A percentile compares a stretch with the other conserved stretches of the same genome.
These are phyloP conservation scores for Rhingia campestris DNA, from an alignment of 2,888 invertebrate species.

Conservation along the genomic window DNA sequence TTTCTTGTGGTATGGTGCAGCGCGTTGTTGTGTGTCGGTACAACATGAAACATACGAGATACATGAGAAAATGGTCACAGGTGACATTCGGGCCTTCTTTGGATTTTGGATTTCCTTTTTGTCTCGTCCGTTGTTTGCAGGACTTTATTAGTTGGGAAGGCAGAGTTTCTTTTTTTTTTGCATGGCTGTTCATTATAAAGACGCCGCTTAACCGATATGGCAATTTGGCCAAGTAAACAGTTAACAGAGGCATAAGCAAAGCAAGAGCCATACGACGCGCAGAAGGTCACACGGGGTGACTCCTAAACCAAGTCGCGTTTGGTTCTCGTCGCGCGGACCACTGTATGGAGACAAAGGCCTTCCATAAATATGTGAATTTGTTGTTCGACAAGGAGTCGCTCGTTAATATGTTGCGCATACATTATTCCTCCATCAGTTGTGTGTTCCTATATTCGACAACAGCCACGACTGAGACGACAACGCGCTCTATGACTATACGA, in stretches of 20 bases:
- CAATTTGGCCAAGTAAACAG: constrained; percentile 62
- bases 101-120: constrained; percentile 10
- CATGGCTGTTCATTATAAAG: constrained; percentile 36
- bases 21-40: constrained; percentile 5
- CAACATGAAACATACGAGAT: constrained; percentile 51
- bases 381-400: constrained; percentile 73
- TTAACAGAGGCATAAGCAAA: constrained; percentile 41
- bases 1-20: constrained; percentile 24
- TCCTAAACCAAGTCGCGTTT: constrained; percentile 48
- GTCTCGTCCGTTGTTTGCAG: constrained; percentile 12
- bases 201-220: constrained; percentile 48
- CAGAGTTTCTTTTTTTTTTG: constrained; percentile 18
- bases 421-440: constrained; percentile 56
- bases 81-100: constrained; percentile 37
- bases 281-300: constrained; percentile 67
- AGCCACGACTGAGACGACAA: constrained; percentile 44
- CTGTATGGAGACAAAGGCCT: constrained; percentile 57
- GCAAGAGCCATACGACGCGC: constrained; percentile 35
- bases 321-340: constrained; percentile 3
- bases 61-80: constrained; percentile 69
- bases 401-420: constrained; percentile 74
- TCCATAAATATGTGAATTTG: constrained; percentile 74
- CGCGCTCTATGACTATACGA: constrained; percentile 10
- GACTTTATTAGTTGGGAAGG: constrained; percentile 34
- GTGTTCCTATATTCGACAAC: constrained; percentile 53